Conservation (phyloP, 92 coral and sea anemone species). For the Zoanthus solanderi region DNA sequence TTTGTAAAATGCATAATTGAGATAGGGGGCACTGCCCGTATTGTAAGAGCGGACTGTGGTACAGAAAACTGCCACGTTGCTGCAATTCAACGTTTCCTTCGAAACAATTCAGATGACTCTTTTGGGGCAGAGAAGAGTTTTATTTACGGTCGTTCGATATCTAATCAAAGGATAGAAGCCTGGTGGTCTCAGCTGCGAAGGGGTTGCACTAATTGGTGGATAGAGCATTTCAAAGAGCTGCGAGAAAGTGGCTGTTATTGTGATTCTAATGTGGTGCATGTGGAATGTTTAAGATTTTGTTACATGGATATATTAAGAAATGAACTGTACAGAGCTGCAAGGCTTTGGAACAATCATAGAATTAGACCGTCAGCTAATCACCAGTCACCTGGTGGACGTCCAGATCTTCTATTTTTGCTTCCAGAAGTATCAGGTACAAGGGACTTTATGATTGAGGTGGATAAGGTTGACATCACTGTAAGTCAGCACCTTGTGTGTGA, state of each 20-base stretch:
- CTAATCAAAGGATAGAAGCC: slow-evolving; percentile 24
- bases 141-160: slow-evolving; percentile 53
- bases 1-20: slow-evolving; percentile 58
- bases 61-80: slow-evolving; percentile 65
- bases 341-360: slow-evolving; percentile 71
- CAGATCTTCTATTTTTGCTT: slow-evolving; percentile 62
- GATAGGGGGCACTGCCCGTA: slow-evolving; percentile 63
- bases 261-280: slow-evolving; percentile 61
- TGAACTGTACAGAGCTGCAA: slow-evolving; percentile 62
- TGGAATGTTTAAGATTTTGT: slow-evolving; percentile 66
- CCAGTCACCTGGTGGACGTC: slow-evolving; percentile 72
- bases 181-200: slow-evolving; percentile 20
- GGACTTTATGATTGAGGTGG: slow-evolving; percentile 50
- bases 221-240: slow-evolving; percentile 49
- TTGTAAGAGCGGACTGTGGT: slow-evolving; percentile 67
- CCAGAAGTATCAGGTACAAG: slow-evolving; percentile 66
- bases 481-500: slow-evolving; percentile 60
- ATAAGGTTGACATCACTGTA: slow-evolving; percentile 51
- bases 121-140: slow-evolving; percentile 53
- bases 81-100: slow-evolving; percentile 52
- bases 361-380: slow-evolving; percentile 64
- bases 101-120: slow-evolving; percentile 13
- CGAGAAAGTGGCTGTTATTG: slow-evolving; percentile 66
- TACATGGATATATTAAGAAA: slow-evolving; percentile 64
- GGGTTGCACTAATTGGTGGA: slow-evolving; percentile 63